Evolutionary conservation across 2,797 vertebrate species (phyloP), one percentile per base, ranked within the genome.

Genomic region (Enteromius argenteus): DNA sequence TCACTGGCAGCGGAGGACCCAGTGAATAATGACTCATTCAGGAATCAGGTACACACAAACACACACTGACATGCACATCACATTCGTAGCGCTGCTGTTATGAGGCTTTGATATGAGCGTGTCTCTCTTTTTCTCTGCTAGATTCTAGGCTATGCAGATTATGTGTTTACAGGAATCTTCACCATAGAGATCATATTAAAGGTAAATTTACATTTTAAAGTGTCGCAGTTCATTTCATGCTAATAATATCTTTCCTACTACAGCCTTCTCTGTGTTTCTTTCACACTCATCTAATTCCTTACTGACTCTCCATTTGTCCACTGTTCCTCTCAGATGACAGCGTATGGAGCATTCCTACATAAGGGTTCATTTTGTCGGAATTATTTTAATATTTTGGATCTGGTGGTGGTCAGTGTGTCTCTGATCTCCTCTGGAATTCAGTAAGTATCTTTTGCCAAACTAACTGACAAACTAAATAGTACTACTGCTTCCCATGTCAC

Each of bases 181-280:
- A 99, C 98, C 83, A 98, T 99, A 91, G 98, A 99, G 95, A 99
- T 99, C 93, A 97, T 99, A 93, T 96, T 99, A 90, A 99, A 99
- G 98, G 98, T 99, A 93, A 64, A 75, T 69, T 21, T 60, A 19
- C 32, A 69, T 64, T 27, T 32, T 74, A 37, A 42, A 32, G 5
- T 56, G 21, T 46, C 8, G 21, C 11, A 27, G 8, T 56, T 11
- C 21, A 39, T 83, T 68, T 64, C 51, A 21, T 71, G 27, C 62
- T 49, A 46, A 56, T 79, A 84, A 60, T 62, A 71, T 27, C 17
- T 60, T 62, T 64, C 44, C 9, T 66, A 27, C 69, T 67, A 9
- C 39, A 79, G 51, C 68, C 56, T 74, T 74, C 21, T 11, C 30
- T 32, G 62, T 73, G 35, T 86, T 51, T 68, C 46, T 80, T 44